Evolutionary conservation across 2,797 vertebrate genomes (phyloP).

Genomic region (Rhinella marina): DNA sequence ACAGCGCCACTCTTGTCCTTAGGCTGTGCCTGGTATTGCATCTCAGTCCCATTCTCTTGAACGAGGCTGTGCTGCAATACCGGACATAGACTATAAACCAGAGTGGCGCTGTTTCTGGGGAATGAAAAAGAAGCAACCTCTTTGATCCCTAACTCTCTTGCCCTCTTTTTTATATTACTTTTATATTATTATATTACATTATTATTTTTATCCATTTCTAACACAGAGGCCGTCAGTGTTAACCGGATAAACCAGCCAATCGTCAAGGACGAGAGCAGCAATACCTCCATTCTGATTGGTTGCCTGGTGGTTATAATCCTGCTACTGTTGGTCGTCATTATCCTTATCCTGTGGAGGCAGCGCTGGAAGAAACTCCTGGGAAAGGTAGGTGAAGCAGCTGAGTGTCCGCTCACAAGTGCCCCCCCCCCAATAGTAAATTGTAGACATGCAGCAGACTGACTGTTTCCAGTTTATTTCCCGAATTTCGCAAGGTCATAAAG

Average conservation of each 20-base stretch:
- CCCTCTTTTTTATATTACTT: background rate
- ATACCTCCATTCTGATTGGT: constrained; percentile 89
- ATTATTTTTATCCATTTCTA: constrained; percentile 51
- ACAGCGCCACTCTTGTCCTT: background rate
- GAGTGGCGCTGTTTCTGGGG: background rate
- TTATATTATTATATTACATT: background rate
- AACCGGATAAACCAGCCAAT: constrained; percentile 79
- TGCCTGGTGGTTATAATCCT: constrained; percentile 95
- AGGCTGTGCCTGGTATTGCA: background rate
- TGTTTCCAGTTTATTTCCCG: too few species aligned
- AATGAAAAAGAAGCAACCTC: background rate
- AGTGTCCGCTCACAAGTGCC: background rate
- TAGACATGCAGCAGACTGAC: background rate
- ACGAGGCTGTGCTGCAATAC: background rate
- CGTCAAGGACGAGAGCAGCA: constrained; percentile 87
- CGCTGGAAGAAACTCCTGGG: constrained; percentile 92
- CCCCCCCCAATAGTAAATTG: background rate
- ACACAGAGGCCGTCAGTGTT: constrained; percentile 73
- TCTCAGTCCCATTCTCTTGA: background rate
- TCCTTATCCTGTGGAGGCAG: constrained; percentile 92
- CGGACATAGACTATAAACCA: background rate
- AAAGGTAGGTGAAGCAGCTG: constrained; percentile 76
- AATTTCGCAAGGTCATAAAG: too few species aligned
- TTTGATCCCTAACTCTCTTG: background rate
- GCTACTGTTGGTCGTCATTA: constrained; percentile 87